Conservation (phyloP, 2,797 vertebrate species). For the Loriculus beryllinus region DNA sequence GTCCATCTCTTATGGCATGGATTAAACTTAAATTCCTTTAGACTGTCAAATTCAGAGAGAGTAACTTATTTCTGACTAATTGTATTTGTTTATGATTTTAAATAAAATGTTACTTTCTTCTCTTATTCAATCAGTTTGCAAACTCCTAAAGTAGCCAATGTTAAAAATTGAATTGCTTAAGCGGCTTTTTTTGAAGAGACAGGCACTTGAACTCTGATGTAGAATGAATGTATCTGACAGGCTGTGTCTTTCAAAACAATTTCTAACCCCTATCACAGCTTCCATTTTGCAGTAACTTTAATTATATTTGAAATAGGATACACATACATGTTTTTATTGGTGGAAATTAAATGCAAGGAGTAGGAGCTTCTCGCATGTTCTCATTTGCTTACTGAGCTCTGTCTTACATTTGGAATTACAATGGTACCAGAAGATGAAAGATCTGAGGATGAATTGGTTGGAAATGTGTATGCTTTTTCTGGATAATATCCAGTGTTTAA, state of each 20-base stretch:
- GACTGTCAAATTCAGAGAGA: background rate
- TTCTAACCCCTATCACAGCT: background rate
- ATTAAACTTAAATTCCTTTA: constrained; percentile 52
- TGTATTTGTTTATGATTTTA: constrained; percentile 25
- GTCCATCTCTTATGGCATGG: constrained; percentile 46
- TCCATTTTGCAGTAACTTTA: constrained; percentile 35
- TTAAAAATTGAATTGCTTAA: constrained; percentile 11
- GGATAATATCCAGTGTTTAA: constrained; percentile 86
- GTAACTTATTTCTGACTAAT: constrained; percentile 10
- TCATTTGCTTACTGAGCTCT: constrained; percentile 23
- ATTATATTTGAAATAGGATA: constrained; percentile 45
- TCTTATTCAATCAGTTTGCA: constrained; percentile 30
- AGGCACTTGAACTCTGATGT: constrained; percentile 28
- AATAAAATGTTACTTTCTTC: background rate
- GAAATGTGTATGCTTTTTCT: constrained; percentile 75
- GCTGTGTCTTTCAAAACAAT: constrained; percentile 22
- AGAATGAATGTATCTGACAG: constrained; percentile 16
- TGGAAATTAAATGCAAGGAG: constrained; percentile 10
- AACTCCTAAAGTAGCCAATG: background rate
- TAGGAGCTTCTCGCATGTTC: constrained; percentile 42
- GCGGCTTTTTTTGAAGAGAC: constrained; percentile 26
- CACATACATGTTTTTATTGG: constrained; percentile 22
- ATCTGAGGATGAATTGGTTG: constrained; percentile 70
- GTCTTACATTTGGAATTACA: constrained; percentile 61
- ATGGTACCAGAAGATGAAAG: constrained; percentile 55